These are phyloP conservation scores for Wiebesia pumilae DNA, from an alignment of 1,140 invertebrate genomes.

Conservation along the genomic window DNA sequence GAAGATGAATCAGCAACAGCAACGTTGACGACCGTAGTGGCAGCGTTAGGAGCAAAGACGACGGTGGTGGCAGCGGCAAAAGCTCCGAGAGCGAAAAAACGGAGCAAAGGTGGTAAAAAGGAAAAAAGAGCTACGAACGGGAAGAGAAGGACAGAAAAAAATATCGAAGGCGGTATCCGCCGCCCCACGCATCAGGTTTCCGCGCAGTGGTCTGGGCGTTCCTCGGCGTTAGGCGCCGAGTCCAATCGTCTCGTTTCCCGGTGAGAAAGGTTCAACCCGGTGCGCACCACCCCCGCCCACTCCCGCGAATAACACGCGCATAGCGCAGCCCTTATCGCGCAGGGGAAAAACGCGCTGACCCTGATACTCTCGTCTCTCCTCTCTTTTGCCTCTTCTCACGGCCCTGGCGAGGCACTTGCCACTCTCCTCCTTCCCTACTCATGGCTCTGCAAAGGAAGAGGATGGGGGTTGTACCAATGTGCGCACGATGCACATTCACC, in stretches of 20 bases:
- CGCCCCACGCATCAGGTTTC: constrained; percentile 20
- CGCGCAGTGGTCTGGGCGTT: constrained; percentile 32
- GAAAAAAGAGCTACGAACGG: not conserved
- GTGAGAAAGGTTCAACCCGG: constrained; percentile 55
- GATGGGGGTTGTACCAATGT: not conserved
- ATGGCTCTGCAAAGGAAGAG: too few species aligned
- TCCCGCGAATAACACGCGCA: constrained; percentile 61
- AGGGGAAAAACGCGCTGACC: constrained; percentile 74
- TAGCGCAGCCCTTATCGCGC: constrained; percentile 70
- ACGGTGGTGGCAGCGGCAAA: not conserved
- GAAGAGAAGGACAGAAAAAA: not conserved
- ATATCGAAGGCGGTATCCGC: constrained; percentile 15
- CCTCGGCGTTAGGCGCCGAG: constrained; percentile 20
- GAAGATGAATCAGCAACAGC: not conserved
- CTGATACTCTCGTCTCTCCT: constrained; percentile 66
- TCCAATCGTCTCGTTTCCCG: constrained; percentile 39
- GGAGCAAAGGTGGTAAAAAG: constrained; percentile 1
- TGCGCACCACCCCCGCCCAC: constrained; percentile 64
- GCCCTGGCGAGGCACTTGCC: constrained; percentile 14
- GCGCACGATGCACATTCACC: not conserved
- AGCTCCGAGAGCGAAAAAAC: not conserved
- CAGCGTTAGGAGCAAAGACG: too few species aligned
- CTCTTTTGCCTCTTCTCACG: constrained; percentile 48
- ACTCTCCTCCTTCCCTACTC: not conserved
- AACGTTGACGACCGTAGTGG: not conserved